Conservation (phyloP, 2,797 vertebrate genomes). For the Acanthurus leucopareius region DNA sequence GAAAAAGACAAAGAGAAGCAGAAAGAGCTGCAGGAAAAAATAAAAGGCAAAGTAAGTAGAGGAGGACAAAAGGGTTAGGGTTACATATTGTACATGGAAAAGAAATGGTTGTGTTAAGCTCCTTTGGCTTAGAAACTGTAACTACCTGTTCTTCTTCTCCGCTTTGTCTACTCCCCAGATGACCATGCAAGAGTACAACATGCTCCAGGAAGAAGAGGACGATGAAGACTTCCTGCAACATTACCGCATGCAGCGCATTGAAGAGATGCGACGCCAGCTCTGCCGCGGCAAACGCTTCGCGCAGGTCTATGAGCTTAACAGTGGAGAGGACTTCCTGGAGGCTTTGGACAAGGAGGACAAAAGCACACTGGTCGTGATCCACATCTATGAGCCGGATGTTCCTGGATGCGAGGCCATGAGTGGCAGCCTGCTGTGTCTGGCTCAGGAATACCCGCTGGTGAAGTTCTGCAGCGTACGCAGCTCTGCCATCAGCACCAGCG, state of each 20-base stretch:
- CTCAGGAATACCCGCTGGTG: conserved; percentile 93
- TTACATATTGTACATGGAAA: fast-evolving
- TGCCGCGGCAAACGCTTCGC: conserved; percentile 91
- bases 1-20: conserved; percentile 91
- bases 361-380: conserved; percentile 93
- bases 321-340: conserved; percentile 94
- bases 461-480: conserved; percentile 96
- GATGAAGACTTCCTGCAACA: conserved; percentile 95
- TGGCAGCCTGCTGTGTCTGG: conserved; percentile 95
- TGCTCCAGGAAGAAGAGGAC: conserved; percentile 88
- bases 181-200: conserved; percentile 92
- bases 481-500: conserved; percentile 93
- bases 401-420: conserved; percentile 93
- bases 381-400: conserved; percentile 94
- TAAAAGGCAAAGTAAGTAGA: conserved; percentile 91
- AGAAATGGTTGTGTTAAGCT: background rate
- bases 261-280: conserved; percentile 94
- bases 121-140: background rate
- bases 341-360: conserved; percentile 94
- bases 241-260: conserved; percentile 96
- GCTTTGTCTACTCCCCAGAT: conserved; percentile 81
- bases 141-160: background rate
- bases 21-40: conserved; percentile 93
- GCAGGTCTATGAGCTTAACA: conserved; percentile 90
- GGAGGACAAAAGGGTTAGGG: background rate